phyloP scores from a whole-genome alignment of 2,888 invertebrate genomes.

The Lordiphosa fenestrarum region DNA sequence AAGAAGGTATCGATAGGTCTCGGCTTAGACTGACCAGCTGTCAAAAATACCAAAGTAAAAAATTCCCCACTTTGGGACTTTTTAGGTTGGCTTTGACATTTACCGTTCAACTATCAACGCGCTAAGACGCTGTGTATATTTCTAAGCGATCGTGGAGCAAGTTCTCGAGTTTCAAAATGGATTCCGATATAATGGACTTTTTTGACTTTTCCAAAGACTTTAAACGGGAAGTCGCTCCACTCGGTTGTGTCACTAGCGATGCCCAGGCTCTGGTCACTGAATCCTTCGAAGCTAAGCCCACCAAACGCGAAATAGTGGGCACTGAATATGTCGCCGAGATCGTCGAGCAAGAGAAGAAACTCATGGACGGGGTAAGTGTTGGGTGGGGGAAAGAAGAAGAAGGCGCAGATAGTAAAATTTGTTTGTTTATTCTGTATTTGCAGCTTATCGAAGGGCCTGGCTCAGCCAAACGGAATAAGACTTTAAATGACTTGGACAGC shows the following conservation, averaged over 20 bases:
- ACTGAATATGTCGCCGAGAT: conserved; percentile 65
- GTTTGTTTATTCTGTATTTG: background rate
- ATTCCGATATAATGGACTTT: conserved; percentile 73
- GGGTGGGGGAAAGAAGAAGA: too few relatives aligned
- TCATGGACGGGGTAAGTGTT: conserved; percentile 61
- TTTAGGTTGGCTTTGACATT: background rate
- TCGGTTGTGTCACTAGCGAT: conserved; percentile 59
- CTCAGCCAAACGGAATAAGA: conserved; percentile 12
- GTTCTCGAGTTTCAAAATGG: conserved; percentile 54
- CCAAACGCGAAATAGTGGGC: conserved; percentile 68
- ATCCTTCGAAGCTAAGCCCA: conserved; percentile 38
- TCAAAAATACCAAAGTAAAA: too few relatives aligned
- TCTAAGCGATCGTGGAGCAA: too few relatives aligned
- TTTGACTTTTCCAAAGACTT: conserved; percentile 78
- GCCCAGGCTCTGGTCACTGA: conserved; percentile 22
- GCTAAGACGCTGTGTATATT: background rate
- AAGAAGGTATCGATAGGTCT: too few relatives aligned
- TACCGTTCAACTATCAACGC: conserved; percentile 18
- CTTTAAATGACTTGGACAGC: conserved; percentile 71
- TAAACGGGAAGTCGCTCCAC: conserved; percentile 49
- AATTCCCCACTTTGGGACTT: too few relatives aligned
- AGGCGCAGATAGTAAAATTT: too few relatives aligned
- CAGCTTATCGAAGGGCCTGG: background rate
- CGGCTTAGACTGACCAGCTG: too few relatives aligned
- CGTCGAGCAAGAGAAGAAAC: conserved; percentile 58